Percentiles rank a stretch among this genome's conserved stretches.
Evolutionary conservation across 2,113 vertebrate genomes (phyloP).

Genomic region (Myodes glareolus): DNA sequence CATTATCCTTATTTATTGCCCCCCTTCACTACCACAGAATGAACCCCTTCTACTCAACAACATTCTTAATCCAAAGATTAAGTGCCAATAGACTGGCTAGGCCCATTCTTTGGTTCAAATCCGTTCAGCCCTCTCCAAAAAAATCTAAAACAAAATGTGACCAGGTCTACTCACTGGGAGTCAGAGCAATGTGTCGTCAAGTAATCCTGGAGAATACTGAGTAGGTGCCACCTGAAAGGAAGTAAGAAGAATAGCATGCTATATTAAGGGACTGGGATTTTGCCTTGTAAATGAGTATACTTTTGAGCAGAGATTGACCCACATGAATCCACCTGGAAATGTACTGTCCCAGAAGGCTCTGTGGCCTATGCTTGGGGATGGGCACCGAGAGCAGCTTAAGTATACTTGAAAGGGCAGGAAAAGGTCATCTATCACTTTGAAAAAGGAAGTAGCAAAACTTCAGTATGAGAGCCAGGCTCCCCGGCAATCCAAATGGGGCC

Average conservation of each 20-base stretch:
- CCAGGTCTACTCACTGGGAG: background rate
- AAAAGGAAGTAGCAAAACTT: conserved; percentile 15
- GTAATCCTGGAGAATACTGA: background rate
- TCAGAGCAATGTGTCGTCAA: background rate
- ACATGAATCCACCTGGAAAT: background rate
- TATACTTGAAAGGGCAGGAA: background rate
- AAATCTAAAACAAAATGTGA: background rate
- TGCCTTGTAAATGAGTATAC: background rate
- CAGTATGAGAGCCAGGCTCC: background rate
- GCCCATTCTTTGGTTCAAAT: conserved; percentile 21
- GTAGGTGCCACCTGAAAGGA: background rate
- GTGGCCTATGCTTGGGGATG: background rate
- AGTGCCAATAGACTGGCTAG: background rate
- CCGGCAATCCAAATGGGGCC: background rate
- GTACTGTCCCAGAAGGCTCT: background rate
- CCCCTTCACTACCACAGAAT: background rate
- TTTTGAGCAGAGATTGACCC: background rate
- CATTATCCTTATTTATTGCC: background rate
- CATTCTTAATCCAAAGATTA: background rate
- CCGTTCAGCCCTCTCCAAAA: background rate
- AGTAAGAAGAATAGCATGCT: background rate
- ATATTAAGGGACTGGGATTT: background rate
- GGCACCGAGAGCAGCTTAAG: background rate
- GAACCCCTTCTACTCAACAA: background rate
- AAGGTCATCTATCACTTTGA: background rate